These are phyloP conservation scores for Drosophila greeni DNA, from an alignment of 2,888 invertebrate species.

Conservation along the genomic window DNA sequence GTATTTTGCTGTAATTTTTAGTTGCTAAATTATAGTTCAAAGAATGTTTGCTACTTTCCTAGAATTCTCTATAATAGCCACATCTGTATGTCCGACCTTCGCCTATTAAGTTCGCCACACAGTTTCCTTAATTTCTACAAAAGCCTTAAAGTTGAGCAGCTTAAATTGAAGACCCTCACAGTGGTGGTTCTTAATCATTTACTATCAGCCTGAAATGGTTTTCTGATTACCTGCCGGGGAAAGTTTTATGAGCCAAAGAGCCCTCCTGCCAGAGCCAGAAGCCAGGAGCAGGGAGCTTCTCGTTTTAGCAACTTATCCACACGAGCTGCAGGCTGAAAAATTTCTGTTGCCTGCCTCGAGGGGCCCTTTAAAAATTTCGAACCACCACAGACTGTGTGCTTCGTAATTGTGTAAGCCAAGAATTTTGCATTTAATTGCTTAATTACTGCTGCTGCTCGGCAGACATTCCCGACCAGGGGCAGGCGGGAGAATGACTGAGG, in stretches of 20 bases:
- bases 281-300: neutral
- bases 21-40: neutral
- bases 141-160: neutral
- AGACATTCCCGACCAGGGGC: conserved; percentile 8
- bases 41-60: neutral
- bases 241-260: conserved; percentile 17
- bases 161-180: neutral
- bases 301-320: conserved; percentile 11
- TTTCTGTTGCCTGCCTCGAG: conserved; percentile 41
- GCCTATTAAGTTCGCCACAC: neutral
- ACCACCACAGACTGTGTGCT: conserved; percentile 30
- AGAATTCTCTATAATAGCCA: neutral
- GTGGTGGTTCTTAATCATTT: conserved; percentile 29
- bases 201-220: conserved; percentile 26
- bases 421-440: conserved; percentile 67
- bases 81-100: neutral
- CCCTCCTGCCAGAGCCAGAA: neutral
- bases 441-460: conserved; percentile 59
- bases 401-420: conserved; percentile 40
- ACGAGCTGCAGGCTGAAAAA: conserved; percentile 20
- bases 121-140: neutral
- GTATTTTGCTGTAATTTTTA: neutral
- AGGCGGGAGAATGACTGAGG: neutral
- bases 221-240: conserved; percentile 35
- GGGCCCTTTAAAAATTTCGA: conserved; percentile 34